Evolutionary conservation across 2,797 vertebrate genomes (phyloP).

Genomic region (Clarias platycephalus): DNA sequence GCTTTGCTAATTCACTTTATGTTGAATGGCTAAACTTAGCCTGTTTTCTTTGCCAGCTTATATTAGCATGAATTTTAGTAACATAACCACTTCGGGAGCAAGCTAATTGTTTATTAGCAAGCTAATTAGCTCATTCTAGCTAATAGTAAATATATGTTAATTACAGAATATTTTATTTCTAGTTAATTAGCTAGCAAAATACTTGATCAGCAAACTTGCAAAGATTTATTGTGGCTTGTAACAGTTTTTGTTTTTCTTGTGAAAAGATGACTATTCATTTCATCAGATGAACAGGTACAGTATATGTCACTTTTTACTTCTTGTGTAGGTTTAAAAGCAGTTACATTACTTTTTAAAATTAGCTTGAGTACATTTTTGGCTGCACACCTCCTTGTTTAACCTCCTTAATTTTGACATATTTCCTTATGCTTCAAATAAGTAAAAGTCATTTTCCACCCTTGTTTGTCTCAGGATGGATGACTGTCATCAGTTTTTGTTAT

Average conservation of each 20-base stretch:
- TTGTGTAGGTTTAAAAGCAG: background rate
- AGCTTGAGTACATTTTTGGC: background rate
- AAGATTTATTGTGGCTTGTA: background rate
- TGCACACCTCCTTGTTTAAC: background rate
- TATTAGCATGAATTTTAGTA: background rate
- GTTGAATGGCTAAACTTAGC: background rate
- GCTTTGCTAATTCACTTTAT: background rate
- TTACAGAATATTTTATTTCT: background rate
- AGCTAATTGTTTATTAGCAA: too few relatives aligned
- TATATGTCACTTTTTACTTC: background rate
- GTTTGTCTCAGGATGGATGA: background rate
- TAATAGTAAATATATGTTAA: background rate
- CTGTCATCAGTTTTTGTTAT: background rate
- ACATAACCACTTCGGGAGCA: background rate
- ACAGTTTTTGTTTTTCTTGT: background rate
- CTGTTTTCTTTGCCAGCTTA: background rate
- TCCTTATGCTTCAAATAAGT: background rate
- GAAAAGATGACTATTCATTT: background rate
- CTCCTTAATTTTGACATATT: background rate
- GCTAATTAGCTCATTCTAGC: background rate
- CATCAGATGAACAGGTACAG: background rate
- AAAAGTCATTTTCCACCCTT: background rate
- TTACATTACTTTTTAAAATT: background rate
- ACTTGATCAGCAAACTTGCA: background rate
- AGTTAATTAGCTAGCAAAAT: background rate